A percentile compares a stretch with the other conserved stretches of the same genome.
Conservation (phyloP, 2,797 vertebrate species). For the Anguilla anguilla region DNA sequence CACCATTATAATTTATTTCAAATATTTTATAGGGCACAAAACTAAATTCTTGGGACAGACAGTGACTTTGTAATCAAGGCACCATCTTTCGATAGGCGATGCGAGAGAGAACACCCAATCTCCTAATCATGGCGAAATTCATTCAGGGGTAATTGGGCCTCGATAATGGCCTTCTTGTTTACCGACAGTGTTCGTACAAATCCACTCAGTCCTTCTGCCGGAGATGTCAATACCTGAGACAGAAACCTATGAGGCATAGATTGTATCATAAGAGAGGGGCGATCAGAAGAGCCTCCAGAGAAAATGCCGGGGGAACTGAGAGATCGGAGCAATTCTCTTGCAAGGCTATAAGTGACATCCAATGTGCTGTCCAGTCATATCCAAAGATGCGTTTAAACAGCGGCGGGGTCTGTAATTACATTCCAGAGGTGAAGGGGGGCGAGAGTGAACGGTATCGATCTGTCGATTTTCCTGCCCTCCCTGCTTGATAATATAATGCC, state of each 20-base stretch:
- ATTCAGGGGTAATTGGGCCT: background rate
- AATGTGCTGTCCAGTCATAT: background rate
- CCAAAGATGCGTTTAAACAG: background rate
- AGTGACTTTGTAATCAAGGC: background rate
- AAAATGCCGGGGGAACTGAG: background rate
- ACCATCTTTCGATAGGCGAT: background rate
- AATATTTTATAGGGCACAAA: background rate
- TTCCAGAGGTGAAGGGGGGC: conserved; percentile 1
- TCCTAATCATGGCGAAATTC: background rate
- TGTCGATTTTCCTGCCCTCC: background rate
- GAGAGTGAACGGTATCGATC: background rate
- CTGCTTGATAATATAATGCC: conserved; percentile 2
- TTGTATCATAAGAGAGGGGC: background rate
- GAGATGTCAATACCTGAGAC: conserved; percentile 3
- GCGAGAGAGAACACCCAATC: background rate
- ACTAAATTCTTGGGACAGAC: background rate
- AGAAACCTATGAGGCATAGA: background rate
- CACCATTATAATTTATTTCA: background rate
- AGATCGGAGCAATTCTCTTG: background rate
- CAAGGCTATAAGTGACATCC: background rate
- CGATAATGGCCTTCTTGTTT: background rate
- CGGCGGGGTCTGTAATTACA: background rate
- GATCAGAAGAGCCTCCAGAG: background rate
- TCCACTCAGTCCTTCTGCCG: background rate
- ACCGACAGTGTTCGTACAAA: background rate